Base-by-base conservation (phyloP, 1,140 invertebrate genomes). In the Atopsyche davidsoni region DNA sequence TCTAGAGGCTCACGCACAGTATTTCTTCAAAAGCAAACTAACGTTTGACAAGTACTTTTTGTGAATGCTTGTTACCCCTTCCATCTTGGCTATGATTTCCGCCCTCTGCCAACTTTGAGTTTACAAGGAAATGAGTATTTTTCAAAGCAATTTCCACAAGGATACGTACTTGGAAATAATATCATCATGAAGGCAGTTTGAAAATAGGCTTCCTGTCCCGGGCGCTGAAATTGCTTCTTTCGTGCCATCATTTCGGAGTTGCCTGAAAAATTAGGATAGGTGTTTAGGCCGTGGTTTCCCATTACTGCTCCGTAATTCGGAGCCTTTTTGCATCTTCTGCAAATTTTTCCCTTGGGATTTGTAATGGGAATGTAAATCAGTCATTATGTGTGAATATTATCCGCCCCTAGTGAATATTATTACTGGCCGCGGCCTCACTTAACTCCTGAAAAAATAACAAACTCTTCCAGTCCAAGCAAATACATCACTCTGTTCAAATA, bases 121-220 rank as follows among this genome's bases (percentile, higher is more conserved):
- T 53, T 46, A 28, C 42, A 38, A 57, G 55, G 55, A 57, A 57
- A 57, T 57, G 55, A 57, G 55, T 57, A 51, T 57, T 57, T 51
- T 57, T 57, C 55, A 57, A 57, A 57, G 55, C 51, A 57, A 57
- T 57, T 57, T 57, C 55, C 50, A 53, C 50, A 38, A 57, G 55
- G 55, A 57, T 57, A 53, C 55, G 55, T 57, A 57, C 55, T 57
- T 53, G 46, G 51, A 53, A 57, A 57, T 57, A 57, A 57, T 57
- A 57, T 57, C 55, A 41, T 42, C 31, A 24, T 46, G 46, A 53
- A 57, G 48, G 46, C 55, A 53, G 55, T 53, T 53, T 46, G 50
- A 42, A 46, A 44, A 53, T 52, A 34, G 55, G 50, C 51, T 46
- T 49, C 50, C 50, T 34, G 34, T 41, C 41, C 13, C 18, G 34